Percentiles rank a stretch among this genome's conserved stretches.
Evolutionary conservation across 2,888 invertebrate genomes (phyloP).

Genomic region (Epistrophe eligans): DNA sequence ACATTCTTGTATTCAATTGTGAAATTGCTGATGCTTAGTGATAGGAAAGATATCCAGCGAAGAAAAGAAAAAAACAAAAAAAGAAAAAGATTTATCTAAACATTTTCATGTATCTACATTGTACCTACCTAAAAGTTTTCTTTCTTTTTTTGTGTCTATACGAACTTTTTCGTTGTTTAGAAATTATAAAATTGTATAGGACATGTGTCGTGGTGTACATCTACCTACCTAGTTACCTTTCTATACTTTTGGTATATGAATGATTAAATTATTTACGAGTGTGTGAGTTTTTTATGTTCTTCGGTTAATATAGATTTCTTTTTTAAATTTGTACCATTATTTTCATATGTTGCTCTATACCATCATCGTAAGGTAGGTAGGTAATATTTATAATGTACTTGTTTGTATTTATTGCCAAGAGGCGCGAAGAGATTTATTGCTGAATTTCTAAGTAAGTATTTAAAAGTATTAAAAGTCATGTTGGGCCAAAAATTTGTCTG

Average conservation of each 20-base stretch:
- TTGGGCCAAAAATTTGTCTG: background rate
- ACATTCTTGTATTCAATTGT: slow-evolving; percentile 35
- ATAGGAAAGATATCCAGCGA: background rate
- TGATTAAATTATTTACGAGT: slow-evolving; percentile 33
- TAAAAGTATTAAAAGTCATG: slow-evolving; percentile 38
- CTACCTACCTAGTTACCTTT: background rate
- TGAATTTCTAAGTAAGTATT: slow-evolving; percentile 32
- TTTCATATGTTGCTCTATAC: slow-evolving; percentile 14
- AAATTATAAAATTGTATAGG: slow-evolving; percentile 33
- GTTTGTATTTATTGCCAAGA: slow-evolving; percentile 31
- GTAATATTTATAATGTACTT: slow-evolving; percentile 34
- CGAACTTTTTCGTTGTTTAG: background rate
- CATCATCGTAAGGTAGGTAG: background rate
- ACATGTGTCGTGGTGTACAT: slow-evolving; percentile 5
- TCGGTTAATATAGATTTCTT: background rate
- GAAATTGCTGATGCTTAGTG: slow-evolving; percentile 26
- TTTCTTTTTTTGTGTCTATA: background rate
- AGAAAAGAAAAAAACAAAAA: too few species aligned
- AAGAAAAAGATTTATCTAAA: background rate
- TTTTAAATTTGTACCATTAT: slow-evolving; percentile 9
- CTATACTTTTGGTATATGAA: background rate
- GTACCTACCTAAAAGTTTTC: background rate
- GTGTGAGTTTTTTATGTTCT: background rate
- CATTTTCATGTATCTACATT: slow-evolving; percentile 16
- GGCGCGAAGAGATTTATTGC: slow-evolving; percentile 33